Evolutionary conservation across 1,140 invertebrate genomes (phyloP).

Genomic region (Bacillus rossius): DNA sequence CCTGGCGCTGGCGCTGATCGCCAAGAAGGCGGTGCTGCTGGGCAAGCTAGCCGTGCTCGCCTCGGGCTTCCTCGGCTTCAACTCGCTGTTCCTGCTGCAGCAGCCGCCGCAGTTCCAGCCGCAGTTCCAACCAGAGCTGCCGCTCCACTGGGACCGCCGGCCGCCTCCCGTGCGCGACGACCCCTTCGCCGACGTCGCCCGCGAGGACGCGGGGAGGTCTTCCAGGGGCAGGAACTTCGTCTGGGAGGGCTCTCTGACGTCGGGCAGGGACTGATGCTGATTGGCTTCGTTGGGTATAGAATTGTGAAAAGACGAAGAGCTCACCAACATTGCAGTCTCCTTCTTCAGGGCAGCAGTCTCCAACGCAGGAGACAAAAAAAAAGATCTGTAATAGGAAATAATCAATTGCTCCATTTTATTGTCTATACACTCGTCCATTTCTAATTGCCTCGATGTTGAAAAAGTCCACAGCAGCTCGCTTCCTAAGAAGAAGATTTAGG

Average conservation of each 20-base stretch:
- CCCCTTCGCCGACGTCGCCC: background rate
- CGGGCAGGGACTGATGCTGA: background rate
- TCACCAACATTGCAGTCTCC: too few relatives aligned
- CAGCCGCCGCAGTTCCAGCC: background rate
- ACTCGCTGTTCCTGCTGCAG: conserved; percentile 6
- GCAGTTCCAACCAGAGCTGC: background rate
- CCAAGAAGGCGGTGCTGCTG: conserved; percentile 65
- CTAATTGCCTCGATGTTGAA: too few relatives aligned
- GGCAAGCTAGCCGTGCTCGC: conserved; percentile 64
- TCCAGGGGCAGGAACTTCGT: background rate
- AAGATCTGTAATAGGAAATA: too few relatives aligned
- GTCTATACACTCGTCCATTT: too few relatives aligned
- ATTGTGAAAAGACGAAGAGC: too few relatives aligned
- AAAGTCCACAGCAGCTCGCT: too few relatives aligned
- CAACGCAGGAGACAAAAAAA: too few relatives aligned
- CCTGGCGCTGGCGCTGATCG: conserved; percentile 57
- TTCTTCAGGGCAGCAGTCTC: too few relatives aligned
- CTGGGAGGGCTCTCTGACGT: background rate
- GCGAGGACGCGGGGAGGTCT: background rate
- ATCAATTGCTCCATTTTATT: too few relatives aligned
- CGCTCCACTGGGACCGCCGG: background rate
- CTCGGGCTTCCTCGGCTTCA: conserved; percentile 55
- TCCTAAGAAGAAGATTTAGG: too few relatives aligned
- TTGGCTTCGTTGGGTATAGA: too few relatives aligned
- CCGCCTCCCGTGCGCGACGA: background rate